Conservation (phyloP, 2,888 invertebrate species). For the Copidosoma aretas region DNA sequence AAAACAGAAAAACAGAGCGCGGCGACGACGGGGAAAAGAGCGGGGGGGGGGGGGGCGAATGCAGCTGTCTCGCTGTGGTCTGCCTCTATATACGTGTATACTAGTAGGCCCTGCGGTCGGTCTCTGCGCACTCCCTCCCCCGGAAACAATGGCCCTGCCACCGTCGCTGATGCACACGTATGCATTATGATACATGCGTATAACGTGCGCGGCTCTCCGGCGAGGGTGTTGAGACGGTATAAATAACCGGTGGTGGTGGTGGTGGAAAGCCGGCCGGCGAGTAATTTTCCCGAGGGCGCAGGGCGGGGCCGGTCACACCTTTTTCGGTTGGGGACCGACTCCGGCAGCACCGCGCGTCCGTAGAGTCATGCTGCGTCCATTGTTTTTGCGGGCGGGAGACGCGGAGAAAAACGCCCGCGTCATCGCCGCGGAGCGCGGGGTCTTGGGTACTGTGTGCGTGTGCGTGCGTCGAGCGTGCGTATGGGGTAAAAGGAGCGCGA, state of each 20-base stretch:
- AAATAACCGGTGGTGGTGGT: slow-evolving; percentile 47
- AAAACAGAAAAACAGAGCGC: neutral
- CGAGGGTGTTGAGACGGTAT: slow-evolving; percentile 54
- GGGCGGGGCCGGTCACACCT: slow-evolving; percentile 60
- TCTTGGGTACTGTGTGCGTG: too few species aligned
- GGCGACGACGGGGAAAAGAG: neutral
- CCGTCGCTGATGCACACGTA: neutral
- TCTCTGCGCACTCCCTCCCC: neutral
- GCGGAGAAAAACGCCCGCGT: slow-evolving; percentile 50
- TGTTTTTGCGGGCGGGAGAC: slow-evolving; percentile 51
- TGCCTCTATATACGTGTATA: neutral
- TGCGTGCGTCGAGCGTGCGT: neutral
- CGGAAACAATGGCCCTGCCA: slow-evolving; percentile 49
- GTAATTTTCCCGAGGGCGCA: slow-evolving; percentile 24
- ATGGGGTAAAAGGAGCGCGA: slow-evolving; percentile 35
- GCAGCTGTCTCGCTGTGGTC: slow-evolving; percentile 40
- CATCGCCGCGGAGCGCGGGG: slow-evolving; percentile 46
- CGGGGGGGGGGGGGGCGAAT: slow-evolving; percentile 12
- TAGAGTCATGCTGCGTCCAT: slow-evolving; percentile 54
- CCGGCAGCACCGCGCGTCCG: neutral
- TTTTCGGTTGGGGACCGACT: slow-evolving; percentile 42
- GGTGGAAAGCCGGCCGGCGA: slow-evolving; percentile 9
- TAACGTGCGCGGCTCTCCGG: slow-evolving; percentile 26
- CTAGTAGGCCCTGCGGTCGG: slow-evolving; percentile 38
- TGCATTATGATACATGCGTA: too few species aligned